phyloP scores from a whole-genome alignment of 2,797 vertebrate species.

The Lycodopsis pacificus region DNA sequence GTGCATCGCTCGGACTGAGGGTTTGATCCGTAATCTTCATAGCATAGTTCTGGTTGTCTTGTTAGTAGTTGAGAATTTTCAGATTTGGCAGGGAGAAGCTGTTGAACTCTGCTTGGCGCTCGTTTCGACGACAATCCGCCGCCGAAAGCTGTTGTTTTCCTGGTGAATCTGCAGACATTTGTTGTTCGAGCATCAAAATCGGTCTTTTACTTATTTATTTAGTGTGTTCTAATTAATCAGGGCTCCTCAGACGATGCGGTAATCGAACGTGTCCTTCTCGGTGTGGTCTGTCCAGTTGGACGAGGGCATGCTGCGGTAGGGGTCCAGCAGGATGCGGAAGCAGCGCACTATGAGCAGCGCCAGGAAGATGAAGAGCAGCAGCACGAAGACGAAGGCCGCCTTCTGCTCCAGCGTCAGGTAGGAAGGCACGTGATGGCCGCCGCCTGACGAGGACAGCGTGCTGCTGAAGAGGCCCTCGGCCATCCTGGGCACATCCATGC shows the following conservation, averaged over 20 bases:
- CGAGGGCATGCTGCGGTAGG: slow-evolving; percentile 90
- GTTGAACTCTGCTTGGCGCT: slow-evolving; percentile 37
- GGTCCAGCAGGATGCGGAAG: slow-evolving; percentile 90
- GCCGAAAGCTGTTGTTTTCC: slow-evolving; percentile 28
- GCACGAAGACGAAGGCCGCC: slow-evolving; percentile 87
- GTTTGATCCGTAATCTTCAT: slow-evolving; percentile 35
- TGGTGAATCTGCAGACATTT: slow-evolving; percentile 60
- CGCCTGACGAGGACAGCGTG: slow-evolving; percentile 83
- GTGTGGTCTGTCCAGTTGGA: slow-evolving; percentile 91
- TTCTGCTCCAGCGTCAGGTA: slow-evolving; percentile 89
- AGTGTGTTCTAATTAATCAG: too few species aligned
- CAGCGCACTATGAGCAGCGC: slow-evolving; percentile 89
- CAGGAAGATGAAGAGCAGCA: slow-evolving; percentile 90
- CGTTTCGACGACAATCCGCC: neutral
- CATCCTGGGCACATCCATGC: slow-evolving; percentile 82
- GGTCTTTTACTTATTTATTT: neutral
- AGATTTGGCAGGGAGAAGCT: slow-evolving; percentile 75
- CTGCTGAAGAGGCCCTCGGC: slow-evolving; percentile 84
- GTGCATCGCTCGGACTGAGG: slow-evolving; percentile 18
- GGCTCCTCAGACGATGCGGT: slow-evolving; percentile 85
- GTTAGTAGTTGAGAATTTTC: slow-evolving; percentile 23
- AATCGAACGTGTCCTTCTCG: slow-evolving; percentile 90
- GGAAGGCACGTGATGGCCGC: slow-evolving; percentile 75
- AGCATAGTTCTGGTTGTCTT: slow-evolving; percentile 33
- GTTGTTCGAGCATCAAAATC: slow-evolving; percentile 32